These are phyloP conservation scores for Propithecus deckenii DNA, from an alignment of 2,797 vertebrate genomes.

Conservation along the genomic window DNA sequence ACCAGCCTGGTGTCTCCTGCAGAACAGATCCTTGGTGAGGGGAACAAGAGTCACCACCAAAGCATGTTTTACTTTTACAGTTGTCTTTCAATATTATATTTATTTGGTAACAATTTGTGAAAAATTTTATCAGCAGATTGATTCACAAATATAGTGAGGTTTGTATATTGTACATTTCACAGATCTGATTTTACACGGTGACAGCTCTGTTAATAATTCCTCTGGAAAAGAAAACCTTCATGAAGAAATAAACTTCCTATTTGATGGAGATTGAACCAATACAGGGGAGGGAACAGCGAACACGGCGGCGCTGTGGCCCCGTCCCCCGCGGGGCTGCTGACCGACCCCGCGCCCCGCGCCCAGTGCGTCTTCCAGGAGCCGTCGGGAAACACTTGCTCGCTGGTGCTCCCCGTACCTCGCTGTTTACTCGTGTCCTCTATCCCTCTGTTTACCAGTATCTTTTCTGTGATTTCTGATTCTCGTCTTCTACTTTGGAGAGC, in stretches of 20 bases:
- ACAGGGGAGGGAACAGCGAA: not conserved
- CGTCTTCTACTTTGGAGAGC: not conserved
- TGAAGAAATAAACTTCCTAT: not conserved
- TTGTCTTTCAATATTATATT: not conserved
- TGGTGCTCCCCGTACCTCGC: not conserved
- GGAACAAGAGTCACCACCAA: not conserved
- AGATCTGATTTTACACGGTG: not conserved
- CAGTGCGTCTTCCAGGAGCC: not conserved
- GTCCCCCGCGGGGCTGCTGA: accelerated
- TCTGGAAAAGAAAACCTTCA: not conserved
- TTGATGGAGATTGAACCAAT: not conserved
- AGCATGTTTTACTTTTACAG: not conserved
- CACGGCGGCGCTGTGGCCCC: accelerated
- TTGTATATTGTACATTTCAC: not conserved
- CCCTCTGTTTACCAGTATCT: not conserved
- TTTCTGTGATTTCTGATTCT: not conserved
- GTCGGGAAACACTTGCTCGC: accelerated
- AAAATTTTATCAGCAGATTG: not conserved
- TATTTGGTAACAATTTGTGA: not conserved
- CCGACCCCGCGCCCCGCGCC: not conserved
- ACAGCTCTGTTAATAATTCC: not conserved
- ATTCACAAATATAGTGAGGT: not conserved
- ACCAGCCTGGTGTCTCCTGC: not conserved
- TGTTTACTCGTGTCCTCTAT: not conserved
- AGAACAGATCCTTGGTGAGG: not conserved